These are phyloP conservation scores for Phymanthus crucifer DNA, from an alignment of 92 coral and sea anemone genomes.

Conservation along the genomic window DNA sequence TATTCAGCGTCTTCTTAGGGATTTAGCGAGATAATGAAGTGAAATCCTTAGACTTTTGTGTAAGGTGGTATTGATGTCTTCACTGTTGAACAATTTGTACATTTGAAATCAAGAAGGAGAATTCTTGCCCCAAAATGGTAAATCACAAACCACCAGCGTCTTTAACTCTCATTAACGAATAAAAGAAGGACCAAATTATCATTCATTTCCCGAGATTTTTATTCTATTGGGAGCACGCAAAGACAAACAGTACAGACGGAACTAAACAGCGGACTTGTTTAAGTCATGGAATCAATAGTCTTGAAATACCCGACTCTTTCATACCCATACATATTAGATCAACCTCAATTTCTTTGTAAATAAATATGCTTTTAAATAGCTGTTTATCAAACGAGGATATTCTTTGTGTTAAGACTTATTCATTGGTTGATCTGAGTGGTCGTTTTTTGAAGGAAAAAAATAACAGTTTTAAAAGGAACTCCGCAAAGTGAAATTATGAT, in stretches of 20 bases:
- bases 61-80: not conserved
- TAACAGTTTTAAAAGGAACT: not conserved
- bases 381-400: not conserved
- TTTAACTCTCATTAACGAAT: not conserved
- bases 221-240: not conserved
- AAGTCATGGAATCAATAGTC: not conserved
- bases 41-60: constrained; percentile 13
- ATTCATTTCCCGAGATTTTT: not conserved
- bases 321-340: not conserved
- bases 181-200: not conserved
- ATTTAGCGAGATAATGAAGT: constrained; percentile 15
- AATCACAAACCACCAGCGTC: not conserved
- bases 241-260: not conserved
- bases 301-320: constrained; percentile 12
- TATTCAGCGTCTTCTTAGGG: constrained; percentile 29
- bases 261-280: not conserved
- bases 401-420: not conserved
- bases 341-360: constrained; percentile 2
- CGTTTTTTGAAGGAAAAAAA: not conserved
- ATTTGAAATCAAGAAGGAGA: not conserved
- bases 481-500: not conserved
- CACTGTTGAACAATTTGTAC: not conserved
- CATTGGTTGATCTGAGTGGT: not conserved
- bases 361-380: not conserved
- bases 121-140: not conserved